A percentile compares a stretch with the other conserved stretches of the same genome.
These are phyloP conservation scores for Leptatherina wallacei DNA, from an alignment of 2,797 vertebrate genomes.

Conservation along the genomic window DNA sequence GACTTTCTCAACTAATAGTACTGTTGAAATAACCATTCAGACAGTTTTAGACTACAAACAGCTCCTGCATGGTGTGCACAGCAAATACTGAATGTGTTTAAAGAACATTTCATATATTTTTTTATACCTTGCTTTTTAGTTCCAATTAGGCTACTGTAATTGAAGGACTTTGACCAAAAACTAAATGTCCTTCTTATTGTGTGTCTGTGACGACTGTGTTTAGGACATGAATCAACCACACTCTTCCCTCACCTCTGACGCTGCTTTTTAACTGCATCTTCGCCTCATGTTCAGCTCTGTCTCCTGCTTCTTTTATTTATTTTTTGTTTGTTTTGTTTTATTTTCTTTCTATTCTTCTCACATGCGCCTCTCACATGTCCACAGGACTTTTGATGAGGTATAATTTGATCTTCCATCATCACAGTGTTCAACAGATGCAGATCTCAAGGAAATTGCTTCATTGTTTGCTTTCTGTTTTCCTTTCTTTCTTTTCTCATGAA, in stretches of 20 bases:
- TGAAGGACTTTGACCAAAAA: neutral
- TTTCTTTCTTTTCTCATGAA: neutral
- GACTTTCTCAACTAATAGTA: conserved; percentile 13
- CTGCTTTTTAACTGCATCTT: conserved; percentile 72
- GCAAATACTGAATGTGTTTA: conserved; percentile 9
- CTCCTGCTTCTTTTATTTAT: conserved; percentile 6
- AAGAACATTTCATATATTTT: neutral
- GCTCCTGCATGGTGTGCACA: neutral
- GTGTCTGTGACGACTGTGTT: conserved; percentile 39
- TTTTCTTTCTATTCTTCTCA: conserved; percentile 15
- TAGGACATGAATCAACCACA: conserved; percentile 63
- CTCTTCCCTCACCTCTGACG: conserved; percentile 57
- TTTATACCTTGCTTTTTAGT: conserved; percentile 14
- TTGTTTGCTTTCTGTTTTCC: neutral
- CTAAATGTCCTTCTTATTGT: neutral
- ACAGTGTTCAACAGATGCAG: no score
- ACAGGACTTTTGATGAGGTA: conserved; percentile 6
- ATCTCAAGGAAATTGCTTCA: neutral
- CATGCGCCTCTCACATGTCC: conserved; percentile 3
- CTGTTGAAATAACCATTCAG: conserved; percentile 12
- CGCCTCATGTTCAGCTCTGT: conserved; percentile 45
- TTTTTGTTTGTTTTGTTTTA: neutral
- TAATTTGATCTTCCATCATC: conserved; percentile 10
- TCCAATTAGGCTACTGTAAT: neutral
- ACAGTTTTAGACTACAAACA: conserved; percentile 14